These are phyloP conservation scores for Meghimatium bilineatum DNA, from an alignment of 2,888 invertebrate genomes.

Conservation along the genomic window DNA sequence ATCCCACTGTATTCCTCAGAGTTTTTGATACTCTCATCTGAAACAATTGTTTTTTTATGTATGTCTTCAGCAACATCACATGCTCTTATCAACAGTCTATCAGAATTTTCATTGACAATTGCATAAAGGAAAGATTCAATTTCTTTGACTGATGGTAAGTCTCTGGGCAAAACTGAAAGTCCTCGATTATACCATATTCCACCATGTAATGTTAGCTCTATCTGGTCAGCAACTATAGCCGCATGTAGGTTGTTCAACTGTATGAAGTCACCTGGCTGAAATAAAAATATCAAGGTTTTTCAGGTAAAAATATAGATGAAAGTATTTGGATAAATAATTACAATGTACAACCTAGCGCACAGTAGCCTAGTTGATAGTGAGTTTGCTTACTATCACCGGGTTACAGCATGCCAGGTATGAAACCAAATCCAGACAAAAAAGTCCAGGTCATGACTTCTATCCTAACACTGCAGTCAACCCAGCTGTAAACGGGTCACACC, in stretches of 20 bases:
- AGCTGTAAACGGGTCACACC: too few relatives aligned
- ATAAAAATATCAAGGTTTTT: not conserved
- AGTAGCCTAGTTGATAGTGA: too few relatives aligned
- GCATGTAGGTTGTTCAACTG: conserved; percentile 42
- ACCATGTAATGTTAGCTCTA: conserved; percentile 40
- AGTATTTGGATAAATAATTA: too few relatives aligned
- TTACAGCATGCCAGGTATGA: too few relatives aligned
- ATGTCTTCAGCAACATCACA: not conserved
- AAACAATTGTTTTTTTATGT: not conserved
- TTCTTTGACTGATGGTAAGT: conserved; percentile 1
- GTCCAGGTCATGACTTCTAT: too few relatives aligned
- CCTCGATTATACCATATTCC: conserved; percentile 20
- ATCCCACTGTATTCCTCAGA: not conserved
- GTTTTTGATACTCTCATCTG: not conserved
- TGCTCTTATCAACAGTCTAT: not conserved
- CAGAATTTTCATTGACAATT: not conserved
- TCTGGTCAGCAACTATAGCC: conserved; percentile 18
- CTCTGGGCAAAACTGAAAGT: not conserved
- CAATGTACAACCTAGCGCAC: too few relatives aligned
- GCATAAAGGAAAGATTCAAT: conserved; percentile 1
- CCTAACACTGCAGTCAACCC: too few relatives aligned
- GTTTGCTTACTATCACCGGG: too few relatives aligned
- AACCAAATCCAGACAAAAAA: too few relatives aligned
- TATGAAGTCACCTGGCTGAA: conserved; percentile 44
- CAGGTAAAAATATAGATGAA: not conserved